phyloP scores from a whole-genome alignment of 37 sponge, comb jelly and placozoan genomes.

The Axinella damicornis region DNA sequence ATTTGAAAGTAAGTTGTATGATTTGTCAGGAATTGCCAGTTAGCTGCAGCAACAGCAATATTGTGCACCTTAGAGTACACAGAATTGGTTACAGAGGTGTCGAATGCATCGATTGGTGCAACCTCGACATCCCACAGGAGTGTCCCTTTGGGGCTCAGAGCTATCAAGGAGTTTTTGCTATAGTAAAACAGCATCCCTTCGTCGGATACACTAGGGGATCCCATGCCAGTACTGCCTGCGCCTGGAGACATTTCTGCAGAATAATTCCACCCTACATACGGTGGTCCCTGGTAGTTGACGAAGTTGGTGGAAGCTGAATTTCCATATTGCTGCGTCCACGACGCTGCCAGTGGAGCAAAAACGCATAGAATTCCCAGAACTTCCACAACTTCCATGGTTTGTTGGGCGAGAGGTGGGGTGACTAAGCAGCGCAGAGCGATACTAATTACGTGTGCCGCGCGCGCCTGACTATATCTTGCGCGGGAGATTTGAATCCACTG shows the following conservation, averaged over 20 bases:
- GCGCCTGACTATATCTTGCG: too few relatives aligned
- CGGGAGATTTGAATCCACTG: too few relatives aligned
- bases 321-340: slow-evolving; percentile 45
- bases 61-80: neutral
- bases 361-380: too few relatives aligned
- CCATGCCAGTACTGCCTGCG: too few relatives aligned
- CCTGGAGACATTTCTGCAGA: neutral
- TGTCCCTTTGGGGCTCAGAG: slow-evolving; percentile 16
- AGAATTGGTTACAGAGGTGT: slow-evolving; percentile 15
- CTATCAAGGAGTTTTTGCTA: neutral
- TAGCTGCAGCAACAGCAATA: slow-evolving; percentile 5
- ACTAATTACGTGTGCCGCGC: too few relatives aligned
- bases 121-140: slow-evolving; percentile 26
- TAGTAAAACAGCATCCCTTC: slow-evolving; percentile 14
- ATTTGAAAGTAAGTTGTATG: slow-evolving; percentile 15
- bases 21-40: slow-evolving; percentile 18
- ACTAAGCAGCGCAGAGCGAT: too few relatives aligned
- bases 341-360: too few relatives aligned
- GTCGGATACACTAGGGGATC: slow-evolving; percentile 21
- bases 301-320: slow-evolving; percentile 28
- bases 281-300: neutral
- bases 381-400: too few relatives aligned
- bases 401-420: too few relatives aligned
- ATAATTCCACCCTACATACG: slow-evolving; percentile 33
- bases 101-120: slow-evolving; percentile 8